phyloP scores from a whole-genome alignment of 2,888 invertebrate genomes.

The Carpatolechia fugitivella region DNA sequence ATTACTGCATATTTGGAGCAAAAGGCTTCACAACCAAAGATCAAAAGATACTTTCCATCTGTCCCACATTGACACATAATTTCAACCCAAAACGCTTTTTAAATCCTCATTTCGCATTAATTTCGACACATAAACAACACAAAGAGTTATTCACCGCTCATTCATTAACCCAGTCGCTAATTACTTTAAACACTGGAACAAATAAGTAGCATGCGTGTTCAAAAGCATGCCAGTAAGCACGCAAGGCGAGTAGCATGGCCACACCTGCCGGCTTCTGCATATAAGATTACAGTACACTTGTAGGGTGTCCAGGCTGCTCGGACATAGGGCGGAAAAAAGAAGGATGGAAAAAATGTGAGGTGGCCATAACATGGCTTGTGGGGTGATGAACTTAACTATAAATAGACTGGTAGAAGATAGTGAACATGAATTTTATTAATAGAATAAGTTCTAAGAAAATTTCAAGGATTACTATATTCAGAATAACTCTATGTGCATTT shows the following conservation, averaged over 20 bases:
- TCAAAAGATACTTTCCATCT: no score
- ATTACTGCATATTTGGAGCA: no score
- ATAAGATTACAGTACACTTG: slow-evolving; percentile 5
- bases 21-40: no score
- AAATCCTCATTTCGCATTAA: neutral
- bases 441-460: no score
- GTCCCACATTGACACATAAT: no score
- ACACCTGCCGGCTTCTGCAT: slow-evolving; percentile 2
- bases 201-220: neutral
- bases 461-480: no score
- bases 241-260: neutral
- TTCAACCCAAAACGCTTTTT: no score
- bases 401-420: no score
- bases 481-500: no score
- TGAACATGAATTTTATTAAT: no score
- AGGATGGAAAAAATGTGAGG: neutral
- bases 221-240: neutral
- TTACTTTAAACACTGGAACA: slow-evolving; percentile 1
- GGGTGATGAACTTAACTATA: neutral
- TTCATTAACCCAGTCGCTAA: neutral
- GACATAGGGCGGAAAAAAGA: neutral
- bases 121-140: neutral
- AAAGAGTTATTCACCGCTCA: neutral
- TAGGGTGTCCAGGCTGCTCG: neutral
- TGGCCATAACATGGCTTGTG: neutral